Base-by-base conservation (phyloP, 2,888 invertebrate species). In the Orthosia cruda region DNA sequence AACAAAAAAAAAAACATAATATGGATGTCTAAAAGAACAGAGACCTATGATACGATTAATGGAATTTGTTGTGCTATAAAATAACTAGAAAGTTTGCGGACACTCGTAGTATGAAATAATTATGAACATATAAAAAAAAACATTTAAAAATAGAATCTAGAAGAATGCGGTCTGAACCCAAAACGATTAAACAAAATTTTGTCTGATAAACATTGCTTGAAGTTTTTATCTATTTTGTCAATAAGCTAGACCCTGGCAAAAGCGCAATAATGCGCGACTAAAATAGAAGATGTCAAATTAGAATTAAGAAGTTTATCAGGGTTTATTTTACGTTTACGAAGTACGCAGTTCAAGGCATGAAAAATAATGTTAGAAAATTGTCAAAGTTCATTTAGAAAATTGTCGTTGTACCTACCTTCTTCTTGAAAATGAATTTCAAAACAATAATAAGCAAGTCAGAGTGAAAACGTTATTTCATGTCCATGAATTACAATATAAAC, bases 201-300 rank as follows among this genome's bases (percentile, higher is more conserved):
- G 1, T 20, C 18, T 49, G 20, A 1, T 18, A 52, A 64, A 23
- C 40, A 20, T 63, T 67, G 40, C 11, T 1, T 9, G 1, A 13
- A 12, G 16, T 64, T 66, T 78, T 57, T 65, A 45, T 68, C 3
- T 68, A 50, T n/a, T 68, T 68, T 68, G 5, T 26, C 65, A 58
- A 81, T 63, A 70, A n/a, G 49, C 50, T 64, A 45, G 45, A 26
- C 50, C 47, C 47, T 13, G 3, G 1, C 15, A 2, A 47, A 54
- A 62, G 47, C 55, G 20, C 65, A 52, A 52, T 26, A 77, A 66
- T 23, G 13, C 13, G 23, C 9, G 50, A n/a, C 54, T 50, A 32
- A 74, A 55, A 9, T 49, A 78, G 26, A 32, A 50, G 57, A 64
- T 61, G 59, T 62, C 79, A 69, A 65, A 65, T 57, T 49, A 57